Evolutionary conservation across 2,888 invertebrate species (phyloP), one percentile per base, ranked within the genome.

Genomic region (Drosophila sordidapex): DNA sequence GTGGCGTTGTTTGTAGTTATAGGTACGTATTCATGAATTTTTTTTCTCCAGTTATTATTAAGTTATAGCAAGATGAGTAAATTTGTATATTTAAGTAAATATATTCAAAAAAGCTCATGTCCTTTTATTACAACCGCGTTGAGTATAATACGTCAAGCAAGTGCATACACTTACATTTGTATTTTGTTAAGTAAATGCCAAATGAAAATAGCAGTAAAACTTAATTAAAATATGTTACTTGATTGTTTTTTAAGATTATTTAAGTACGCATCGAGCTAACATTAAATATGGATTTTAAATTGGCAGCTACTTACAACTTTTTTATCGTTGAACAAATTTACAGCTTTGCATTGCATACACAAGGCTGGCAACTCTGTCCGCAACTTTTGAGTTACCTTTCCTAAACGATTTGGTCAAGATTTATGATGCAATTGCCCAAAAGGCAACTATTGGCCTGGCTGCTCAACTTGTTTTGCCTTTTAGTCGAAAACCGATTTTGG

Each of bases 361-460:
- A 4, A 18, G 27, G 21, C 8, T 61, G 75, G 33, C 53, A 64
- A 67, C 74, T 40, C 69, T 77, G 65, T 11, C 21, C n/a, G 4
- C 31, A 46, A 40, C 38, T 82, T 69, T 67, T 18, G 43, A 27
- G 56, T 76, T 66, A 56, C 56, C 58, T 54, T 83, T 70, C 64
- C 58, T 65, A 65, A 83, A 53, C 54, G 70, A 70, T 78, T 81
- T 67, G 83, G 74, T 66, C 65, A 79, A 89, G 90, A 91, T 91
- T 91, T 91, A 91, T 87, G 83, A 80, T 89, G 83, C 83, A 91
- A 91, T 88, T 87, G 86, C 67, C 78, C 61, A 63, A 85, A 81
- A 78, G 71, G 65, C 63, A 70, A 76, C 79, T 62, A 58, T 83
- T 60, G 59, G 53, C 54, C 38, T 10, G 64, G 25, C 38, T 35